These are phyloP conservation scores for Dioctria rufipes DNA, from an alignment of 2,888 invertebrate species.

Conservation along the genomic window DNA sequence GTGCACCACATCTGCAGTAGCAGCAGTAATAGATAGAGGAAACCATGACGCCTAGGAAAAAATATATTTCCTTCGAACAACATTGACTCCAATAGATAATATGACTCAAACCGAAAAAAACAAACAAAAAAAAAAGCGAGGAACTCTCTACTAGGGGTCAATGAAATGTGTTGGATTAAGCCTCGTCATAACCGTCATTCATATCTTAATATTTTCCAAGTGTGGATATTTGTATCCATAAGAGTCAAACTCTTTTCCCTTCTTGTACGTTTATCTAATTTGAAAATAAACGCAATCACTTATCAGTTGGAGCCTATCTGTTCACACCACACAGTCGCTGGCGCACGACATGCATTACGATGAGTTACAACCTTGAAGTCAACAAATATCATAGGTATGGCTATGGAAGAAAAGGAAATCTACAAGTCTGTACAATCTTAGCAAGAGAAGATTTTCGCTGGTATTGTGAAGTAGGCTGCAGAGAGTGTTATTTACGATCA, in stretches of 20 bases:
- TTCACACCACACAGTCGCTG: background rate
- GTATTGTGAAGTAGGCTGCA: background rate
- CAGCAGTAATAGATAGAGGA: background rate
- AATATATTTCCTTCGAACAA: too few relatives aligned
- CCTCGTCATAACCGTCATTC: background rate
- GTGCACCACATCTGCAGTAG: background rate
- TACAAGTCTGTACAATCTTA: background rate
- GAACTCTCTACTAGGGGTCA: slow-evolving; percentile 29
- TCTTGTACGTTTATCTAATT: slow-evolving; percentile 20
- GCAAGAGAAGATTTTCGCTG: slow-evolving; percentile 1
- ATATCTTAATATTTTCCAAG: slow-evolving; percentile 9
- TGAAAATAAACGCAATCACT: slow-evolving; percentile 37
- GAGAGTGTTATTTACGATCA: background rate
- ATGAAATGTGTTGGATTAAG: slow-evolving; percentile 34
- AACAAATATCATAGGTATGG: background rate
- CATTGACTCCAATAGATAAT: background rate
- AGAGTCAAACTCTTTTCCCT: background rate
- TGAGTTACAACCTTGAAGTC: slow-evolving; percentile 21
- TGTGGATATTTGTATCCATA: too few relatives aligned
- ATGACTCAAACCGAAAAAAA: background rate
- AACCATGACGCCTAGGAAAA: background rate
- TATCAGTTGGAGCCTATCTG: slow-evolving; percentile 6
- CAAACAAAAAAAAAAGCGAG: background rate
- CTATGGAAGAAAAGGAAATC: background rate
- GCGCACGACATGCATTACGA: slow-evolving; percentile 28